phyloP scores from a whole-genome alignment of 2,888 invertebrate species.

The Ormyrus rosae region DNA sequence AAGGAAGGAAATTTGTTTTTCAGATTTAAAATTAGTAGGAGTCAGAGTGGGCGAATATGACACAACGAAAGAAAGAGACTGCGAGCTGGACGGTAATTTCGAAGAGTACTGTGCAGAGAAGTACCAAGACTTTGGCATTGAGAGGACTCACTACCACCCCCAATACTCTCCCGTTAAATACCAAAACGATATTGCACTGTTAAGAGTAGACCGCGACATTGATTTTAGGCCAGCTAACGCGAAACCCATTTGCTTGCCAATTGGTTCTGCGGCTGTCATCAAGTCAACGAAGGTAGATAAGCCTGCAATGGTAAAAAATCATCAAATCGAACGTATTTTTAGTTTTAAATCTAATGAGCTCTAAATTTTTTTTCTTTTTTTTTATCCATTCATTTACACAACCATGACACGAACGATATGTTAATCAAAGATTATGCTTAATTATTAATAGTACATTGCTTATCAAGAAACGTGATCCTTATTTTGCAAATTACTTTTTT shows the following conservation, averaged over 20 bases:
- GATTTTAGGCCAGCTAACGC: slow-evolving; percentile 76
- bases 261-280: slow-evolving; percentile 62
- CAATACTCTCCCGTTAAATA: slow-evolving; percentile 75
- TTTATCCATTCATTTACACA: too few relatives aligned
- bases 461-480: too few relatives aligned
- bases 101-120: slow-evolving; percentile 74
- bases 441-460: too few relatives aligned
- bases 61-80: slow-evolving; percentile 75
- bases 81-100: slow-evolving; percentile 76
- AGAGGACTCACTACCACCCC: slow-evolving; percentile 77
- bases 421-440: too few relatives aligned
- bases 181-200: slow-evolving; percentile 80
- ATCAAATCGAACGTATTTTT: too few relatives aligned
- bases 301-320: too few relatives aligned
- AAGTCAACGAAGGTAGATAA: slow-evolving; percentile 62
- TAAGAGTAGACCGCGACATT: slow-evolving; percentile 77
- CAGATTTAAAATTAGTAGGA: slow-evolving; percentile 69
- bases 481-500: too few relatives aligned
- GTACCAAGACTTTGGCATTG: slow-evolving; percentile 78
- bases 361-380: too few relatives aligned
- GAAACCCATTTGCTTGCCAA: slow-evolving; percentile 78
- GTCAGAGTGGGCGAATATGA: slow-evolving; percentile 82
- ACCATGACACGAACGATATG: too few relatives aligned
- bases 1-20: background rate
- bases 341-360: too few relatives aligned